Base-by-base conservation (phyloP, 2,888 invertebrate genomes). In the Chironomus riparius region DNA sequence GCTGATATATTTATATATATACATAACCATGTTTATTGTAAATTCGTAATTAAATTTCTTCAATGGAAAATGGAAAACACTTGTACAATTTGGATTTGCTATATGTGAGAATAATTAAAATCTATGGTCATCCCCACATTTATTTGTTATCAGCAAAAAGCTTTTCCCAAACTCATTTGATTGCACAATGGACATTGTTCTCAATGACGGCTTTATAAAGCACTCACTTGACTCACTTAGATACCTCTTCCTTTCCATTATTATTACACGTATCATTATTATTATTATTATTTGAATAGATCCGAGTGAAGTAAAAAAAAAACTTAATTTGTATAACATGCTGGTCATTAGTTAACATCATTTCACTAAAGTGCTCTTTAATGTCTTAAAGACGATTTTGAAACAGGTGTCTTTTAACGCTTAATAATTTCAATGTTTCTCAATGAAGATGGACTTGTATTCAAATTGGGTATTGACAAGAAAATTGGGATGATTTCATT, bases 61-160 rank as follows among this genome's bases (percentile, higher is more conserved):
- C 22, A 13, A 13, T 24, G 21, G 47, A 68, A 74, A 74, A 74
- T 74, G 74, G 74, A 68, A 74, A 74, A 74, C 74, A 65, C 65
- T 74, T 74, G 74, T 74, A 68, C 21, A 65, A n/a, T n/a, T 21
- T 24, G 65, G 21, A 65, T 38, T 38, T 38, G 38, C 10, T 38
- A 38, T 38, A 38, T 38, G 38, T 21, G 68, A 48, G 48, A 68
- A 74, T 68, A 48, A 68, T 65, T 74, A 47, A 65, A 73, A 73
- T 73, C 62, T 28, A 47, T 71, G 47, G 12, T 3, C 38, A 24
- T 47, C 65, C 12, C 1, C 21, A 28, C 18, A 74, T 61, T 68
- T 61, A 74, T 47, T 21, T 47, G 74, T 47, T 74, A 74, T 74
- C 74, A 74, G 68, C 61, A 68, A 74, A 38, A 68, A 68, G 74